Percentiles rank a stretch among this genome's conserved stretches.
These are phyloP conservation scores for Gallinago paraguaiae DNA, from an alignment of 2,113 vertebrate species.

Conservation along the genomic window DNA sequence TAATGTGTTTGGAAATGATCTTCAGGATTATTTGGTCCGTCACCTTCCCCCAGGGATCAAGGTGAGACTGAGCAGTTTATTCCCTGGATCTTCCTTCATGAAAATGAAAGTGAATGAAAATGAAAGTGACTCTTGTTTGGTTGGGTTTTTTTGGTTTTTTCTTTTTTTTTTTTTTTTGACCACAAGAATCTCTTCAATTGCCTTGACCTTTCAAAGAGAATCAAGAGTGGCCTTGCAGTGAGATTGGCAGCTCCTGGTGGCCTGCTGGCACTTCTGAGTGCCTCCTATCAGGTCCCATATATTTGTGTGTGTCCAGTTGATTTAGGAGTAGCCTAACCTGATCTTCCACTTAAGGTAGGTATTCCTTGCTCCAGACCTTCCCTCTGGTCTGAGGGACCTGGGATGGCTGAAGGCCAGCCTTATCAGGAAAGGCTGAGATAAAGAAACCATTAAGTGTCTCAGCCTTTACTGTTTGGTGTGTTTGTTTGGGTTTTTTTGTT, in stretches of 20 bases:
- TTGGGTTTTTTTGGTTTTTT: background rate
- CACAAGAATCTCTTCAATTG: background rate
- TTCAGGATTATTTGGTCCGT: background rate
- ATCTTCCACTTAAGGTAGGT: background rate
- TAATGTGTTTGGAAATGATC: background rate
- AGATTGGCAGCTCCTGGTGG: background rate
- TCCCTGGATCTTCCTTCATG: background rate
- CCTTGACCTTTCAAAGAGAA: background rate
- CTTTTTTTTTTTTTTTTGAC: background rate
- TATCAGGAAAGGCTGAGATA: background rate
- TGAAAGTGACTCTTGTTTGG: accelerated
- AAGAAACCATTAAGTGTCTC: background rate
- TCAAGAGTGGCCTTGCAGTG: background rate
- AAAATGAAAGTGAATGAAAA: background rate
- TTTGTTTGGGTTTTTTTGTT: no score
- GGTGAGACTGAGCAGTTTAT: background rate
- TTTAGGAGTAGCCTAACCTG: background rate
- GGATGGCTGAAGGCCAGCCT: background rate
- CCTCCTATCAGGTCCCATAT: accelerated
- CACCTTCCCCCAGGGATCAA: background rate
- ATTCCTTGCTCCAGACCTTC: background rate
- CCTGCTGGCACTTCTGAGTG: background rate
- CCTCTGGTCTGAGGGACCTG: background rate
- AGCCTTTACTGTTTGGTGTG: background rate
- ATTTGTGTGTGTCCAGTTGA: no score